These are phyloP conservation scores for Tenthredo distinguenda DNA, from an alignment of 2,888 invertebrate genomes.

Conservation along the genomic window DNA sequence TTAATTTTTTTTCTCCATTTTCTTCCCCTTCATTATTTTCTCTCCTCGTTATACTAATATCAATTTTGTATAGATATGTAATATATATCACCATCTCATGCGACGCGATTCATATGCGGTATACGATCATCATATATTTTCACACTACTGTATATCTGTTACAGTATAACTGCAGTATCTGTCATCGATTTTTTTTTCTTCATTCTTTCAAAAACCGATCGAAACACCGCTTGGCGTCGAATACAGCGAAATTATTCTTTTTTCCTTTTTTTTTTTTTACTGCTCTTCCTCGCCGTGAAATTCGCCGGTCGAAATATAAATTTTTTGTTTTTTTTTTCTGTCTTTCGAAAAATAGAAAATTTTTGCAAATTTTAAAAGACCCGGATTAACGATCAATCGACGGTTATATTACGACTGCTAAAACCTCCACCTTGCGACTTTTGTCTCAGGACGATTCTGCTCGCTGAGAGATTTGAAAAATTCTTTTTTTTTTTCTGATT, in stretches of 20 bases:
- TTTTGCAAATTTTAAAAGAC: not conserved
- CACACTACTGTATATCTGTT: not conserved
- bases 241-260: conserved; percentile 14
- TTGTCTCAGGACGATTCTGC: not conserved
- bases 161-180: conserved; percentile 33
- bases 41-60: no score
- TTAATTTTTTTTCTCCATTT: not conserved
- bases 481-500: not conserved
- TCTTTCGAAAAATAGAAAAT: not conserved
- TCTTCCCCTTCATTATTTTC: not conserved
- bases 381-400: no score
- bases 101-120: not conserved
- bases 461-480: not conserved
- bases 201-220: conserved; percentile 17
- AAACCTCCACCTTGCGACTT: not conserved
- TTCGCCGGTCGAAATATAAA: not conserved
- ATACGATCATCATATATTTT: conserved; percentile 51
- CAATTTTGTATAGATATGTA: not conserved
- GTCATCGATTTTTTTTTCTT: conserved; percentile 56
- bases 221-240: conserved; percentile 29
- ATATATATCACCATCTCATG: conserved; percentile 19
- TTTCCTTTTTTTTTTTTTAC: conserved; percentile 15
- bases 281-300: not conserved
- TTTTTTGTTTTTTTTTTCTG: no score
- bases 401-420: no score